Evolutionary conservation across 1,140 invertebrate genomes (phyloP).

Genomic region (Drosophila subobscura): DNA sequence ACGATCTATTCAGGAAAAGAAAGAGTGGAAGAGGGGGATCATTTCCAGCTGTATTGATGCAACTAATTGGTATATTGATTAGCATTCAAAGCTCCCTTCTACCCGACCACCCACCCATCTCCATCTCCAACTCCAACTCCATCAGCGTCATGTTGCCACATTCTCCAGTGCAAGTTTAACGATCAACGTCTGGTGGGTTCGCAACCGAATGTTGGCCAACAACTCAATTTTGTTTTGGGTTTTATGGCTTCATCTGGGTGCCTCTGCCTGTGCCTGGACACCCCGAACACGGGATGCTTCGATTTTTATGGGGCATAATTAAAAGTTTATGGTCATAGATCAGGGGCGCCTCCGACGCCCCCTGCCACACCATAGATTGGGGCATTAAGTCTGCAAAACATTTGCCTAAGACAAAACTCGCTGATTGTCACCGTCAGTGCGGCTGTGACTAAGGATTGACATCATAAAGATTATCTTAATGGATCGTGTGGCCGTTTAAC

Average conservation of each 20-base stretch:
- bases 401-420: slow-evolving; percentile 54
- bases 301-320: slow-evolving; percentile 53
- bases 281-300: neutral
- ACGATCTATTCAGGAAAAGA: slow-evolving; percentile 25
- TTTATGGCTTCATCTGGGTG: slow-evolving; percentile 47
- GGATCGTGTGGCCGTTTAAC: slow-evolving; percentile 55
- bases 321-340: slow-evolving; percentile 60
- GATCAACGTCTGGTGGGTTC: slow-evolving; percentile 11
- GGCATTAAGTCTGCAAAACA: slow-evolving; percentile 54
- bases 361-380: slow-evolving; percentile 41
- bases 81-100: too few relatives aligned
- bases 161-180: slow-evolving; percentile 22
- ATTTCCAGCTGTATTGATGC: neutral
- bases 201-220: slow-evolving; percentile 23
- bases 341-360: neutral
- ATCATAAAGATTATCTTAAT: slow-evolving; percentile 53
- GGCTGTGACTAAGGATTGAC: slow-evolving; percentile 21
- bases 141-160: too few relatives aligned
- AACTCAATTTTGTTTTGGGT: slow-evolving; percentile 41
- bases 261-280: too few relatives aligned
- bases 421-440: neutral
- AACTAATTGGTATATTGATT: too few relatives aligned
- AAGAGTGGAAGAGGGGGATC: neutral
- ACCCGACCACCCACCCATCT: too few relatives aligned
- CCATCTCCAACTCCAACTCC: neutral